Conservation (phyloP, 2,888 invertebrate species). For the Zhuqinia jingwanae region DNA sequence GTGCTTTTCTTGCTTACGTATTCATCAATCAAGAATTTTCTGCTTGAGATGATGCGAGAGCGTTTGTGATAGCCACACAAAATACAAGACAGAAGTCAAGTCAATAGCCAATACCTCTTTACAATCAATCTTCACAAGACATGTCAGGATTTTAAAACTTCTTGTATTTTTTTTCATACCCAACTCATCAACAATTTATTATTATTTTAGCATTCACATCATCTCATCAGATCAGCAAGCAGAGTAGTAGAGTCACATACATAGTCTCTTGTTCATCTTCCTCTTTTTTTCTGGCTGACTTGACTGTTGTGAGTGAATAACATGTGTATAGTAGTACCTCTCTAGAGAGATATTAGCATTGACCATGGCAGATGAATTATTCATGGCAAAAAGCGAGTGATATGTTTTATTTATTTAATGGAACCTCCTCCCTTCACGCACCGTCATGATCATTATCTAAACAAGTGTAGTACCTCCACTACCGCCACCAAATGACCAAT, state of each 20-base stretch:
- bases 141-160: constrained; percentile 8
- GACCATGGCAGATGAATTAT: constrained; percentile 67
- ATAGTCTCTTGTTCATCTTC: constrained; percentile 32
- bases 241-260: too few species aligned
- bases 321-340: constrained; percentile 41
- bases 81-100: too few species aligned
- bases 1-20: too few species aligned
- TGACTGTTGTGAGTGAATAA: not conserved
- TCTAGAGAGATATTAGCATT: too few species aligned
- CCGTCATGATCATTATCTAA: constrained; percentile 46
- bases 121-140: too few species aligned
- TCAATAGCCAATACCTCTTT: too few species aligned
- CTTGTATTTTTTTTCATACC: too few species aligned
- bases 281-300: not conserved
- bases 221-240: too few species aligned
- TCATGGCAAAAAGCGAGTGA: constrained; percentile 53
- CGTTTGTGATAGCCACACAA: too few species aligned
- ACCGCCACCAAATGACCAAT: not conserved
- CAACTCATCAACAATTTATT: too few species aligned
- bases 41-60: not conserved
- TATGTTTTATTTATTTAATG: constrained; percentile 72
- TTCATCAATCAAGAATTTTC: constrained; percentile 25
- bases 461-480: constrained; percentile 32
- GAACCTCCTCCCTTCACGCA: constrained; percentile 72
- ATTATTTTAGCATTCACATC: not conserved